Conservation (phyloP, 37 sponge, comb jelly and placozoan genomes). For the Aplysina aerophoba region DNA sequence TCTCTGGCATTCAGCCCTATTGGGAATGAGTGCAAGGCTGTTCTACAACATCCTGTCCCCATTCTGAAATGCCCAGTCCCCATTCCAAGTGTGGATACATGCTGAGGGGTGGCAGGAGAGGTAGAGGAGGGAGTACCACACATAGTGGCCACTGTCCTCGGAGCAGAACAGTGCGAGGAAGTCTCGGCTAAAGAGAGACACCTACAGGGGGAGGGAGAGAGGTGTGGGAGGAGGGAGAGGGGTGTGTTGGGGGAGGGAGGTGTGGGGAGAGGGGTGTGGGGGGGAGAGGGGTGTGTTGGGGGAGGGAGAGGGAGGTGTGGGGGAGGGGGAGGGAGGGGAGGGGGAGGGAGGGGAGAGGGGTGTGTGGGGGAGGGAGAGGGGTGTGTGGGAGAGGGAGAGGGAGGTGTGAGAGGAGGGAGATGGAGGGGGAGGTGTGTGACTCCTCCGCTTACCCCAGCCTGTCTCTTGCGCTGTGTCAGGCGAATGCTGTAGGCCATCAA, state of each 20-base stretch:
- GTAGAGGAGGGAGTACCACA: constrained; percentile 70
- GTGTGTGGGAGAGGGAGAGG: not conserved
- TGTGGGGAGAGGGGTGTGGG: constrained; percentile 33
- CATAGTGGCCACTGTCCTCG: constrained; percentile 76
- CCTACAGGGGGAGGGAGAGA: constrained; percentile 19
- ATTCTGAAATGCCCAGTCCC: too few species aligned
- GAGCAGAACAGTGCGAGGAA: constrained; percentile 10
- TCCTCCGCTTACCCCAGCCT: constrained; percentile 2
- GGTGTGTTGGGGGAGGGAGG: not conserved
- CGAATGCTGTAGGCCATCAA: constrained; percentile 50
- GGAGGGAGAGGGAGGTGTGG: too few species aligned
- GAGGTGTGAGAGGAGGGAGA: constrained; percentile 22
- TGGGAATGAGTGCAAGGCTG: too few species aligned
- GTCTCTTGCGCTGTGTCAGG: constrained; percentile 49
- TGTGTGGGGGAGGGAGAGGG: constrained; percentile 27
- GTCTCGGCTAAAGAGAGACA: constrained; percentile 48
- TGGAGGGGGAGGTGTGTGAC: not conserved
- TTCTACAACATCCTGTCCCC: too few species aligned
- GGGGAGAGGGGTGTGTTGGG: not conserved
- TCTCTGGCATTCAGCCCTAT: too few species aligned
- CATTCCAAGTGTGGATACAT: constrained; percentile 22
- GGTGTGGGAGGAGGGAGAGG: not conserved
- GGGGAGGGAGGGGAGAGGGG: constrained; percentile 4
- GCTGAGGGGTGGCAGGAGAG: constrained; percentile 35
- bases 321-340: not conserved